Evolutionary conservation across 2,888 invertebrate genomes (phyloP).

Genomic region (Cryptocheilus praepositus): DNA sequence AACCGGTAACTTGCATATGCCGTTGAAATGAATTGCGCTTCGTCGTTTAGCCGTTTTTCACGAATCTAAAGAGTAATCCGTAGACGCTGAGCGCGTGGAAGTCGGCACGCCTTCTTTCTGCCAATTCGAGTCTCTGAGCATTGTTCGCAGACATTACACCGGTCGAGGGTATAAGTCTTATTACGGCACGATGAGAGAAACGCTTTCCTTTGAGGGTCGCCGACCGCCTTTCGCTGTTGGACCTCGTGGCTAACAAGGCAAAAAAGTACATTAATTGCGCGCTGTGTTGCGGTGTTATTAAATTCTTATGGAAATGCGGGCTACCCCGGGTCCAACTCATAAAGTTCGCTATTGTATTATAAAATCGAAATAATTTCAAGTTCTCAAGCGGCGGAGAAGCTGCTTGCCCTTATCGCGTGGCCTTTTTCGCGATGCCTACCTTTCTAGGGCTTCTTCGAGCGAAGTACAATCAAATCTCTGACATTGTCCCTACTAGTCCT

Average conservation of each 20-base stretch:
- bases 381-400: slow-evolving; percentile 44
- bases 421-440: not conserved
- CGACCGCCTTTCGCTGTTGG: slow-evolving; percentile 40
- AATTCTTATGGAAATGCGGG: slow-evolving; percentile 73
- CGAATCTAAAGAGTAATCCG: no score
- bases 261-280: slow-evolving; percentile 74
- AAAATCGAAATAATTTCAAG: slow-evolving; percentile 74
- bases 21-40: slow-evolving; percentile 42
- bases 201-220: slow-evolving; percentile 53
- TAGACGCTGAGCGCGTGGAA: no score
- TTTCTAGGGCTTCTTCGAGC: not conserved
- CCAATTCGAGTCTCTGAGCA: slow-evolving; percentile 31
- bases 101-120: slow-evolving; percentile 27
- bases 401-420: not conserved
- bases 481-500: no score
- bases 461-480: slow-evolving; percentile 12
- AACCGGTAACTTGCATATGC: not conserved
- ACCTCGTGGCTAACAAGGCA: slow-evolving; percentile 61
- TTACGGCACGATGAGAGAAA: slow-evolving; percentile 16
- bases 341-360: slow-evolving; percentile 73
- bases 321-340: slow-evolving; percentile 60
- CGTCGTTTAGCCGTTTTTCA: slow-evolving; percentile 26
- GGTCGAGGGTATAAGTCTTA: slow-evolving; percentile 12
- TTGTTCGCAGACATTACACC: slow-evolving; percentile 18
- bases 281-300: slow-evolving; percentile 73